Evolutionary conservation across 1,140 invertebrate genomes (phyloP).

Genomic region (Bombus waltoni): DNA sequence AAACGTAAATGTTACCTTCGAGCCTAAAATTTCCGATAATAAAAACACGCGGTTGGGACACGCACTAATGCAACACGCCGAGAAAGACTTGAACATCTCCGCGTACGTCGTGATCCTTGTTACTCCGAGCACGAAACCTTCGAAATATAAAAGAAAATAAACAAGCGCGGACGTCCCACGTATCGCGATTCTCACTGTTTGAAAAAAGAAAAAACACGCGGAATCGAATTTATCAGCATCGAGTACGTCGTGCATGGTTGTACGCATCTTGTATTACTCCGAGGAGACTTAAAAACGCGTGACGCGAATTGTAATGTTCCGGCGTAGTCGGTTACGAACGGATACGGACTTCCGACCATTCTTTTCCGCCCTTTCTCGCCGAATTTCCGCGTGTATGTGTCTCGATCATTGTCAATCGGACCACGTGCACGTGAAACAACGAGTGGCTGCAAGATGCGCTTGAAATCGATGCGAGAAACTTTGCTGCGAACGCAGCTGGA

Average conservation of each 20-base stretch:
- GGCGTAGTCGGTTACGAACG: neutral
- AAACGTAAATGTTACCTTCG: too few species aligned
- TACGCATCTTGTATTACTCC: neutral
- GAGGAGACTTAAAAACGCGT: neutral
- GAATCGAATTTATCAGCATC: neutral
- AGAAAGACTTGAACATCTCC: neutral
- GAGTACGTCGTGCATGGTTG: neutral
- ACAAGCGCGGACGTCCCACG: neutral
- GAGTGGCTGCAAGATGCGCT: neutral
- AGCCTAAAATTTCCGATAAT: neutral
- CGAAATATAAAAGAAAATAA: neutral
- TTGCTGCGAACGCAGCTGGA: neutral
- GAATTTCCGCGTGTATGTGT: slow-evolving; percentile 42
- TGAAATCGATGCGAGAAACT: neutral
- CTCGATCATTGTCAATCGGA: slow-evolving; percentile 19
- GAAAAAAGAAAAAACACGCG: neutral
- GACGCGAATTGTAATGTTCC: slow-evolving; percentile 35
- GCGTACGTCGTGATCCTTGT: neutral
- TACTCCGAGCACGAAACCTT: neutral
- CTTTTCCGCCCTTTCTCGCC: slow-evolving; percentile 19
- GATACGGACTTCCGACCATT: slow-evolving; percentile 48
- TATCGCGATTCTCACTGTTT: neutral
- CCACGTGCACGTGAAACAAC: slow-evolving; percentile 14
- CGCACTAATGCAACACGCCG: neutral
- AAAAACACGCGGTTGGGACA: neutral